phyloP scores from a whole-genome alignment of 2,113 vertebrate species.

The Phyllostomus hastatus region DNA sequence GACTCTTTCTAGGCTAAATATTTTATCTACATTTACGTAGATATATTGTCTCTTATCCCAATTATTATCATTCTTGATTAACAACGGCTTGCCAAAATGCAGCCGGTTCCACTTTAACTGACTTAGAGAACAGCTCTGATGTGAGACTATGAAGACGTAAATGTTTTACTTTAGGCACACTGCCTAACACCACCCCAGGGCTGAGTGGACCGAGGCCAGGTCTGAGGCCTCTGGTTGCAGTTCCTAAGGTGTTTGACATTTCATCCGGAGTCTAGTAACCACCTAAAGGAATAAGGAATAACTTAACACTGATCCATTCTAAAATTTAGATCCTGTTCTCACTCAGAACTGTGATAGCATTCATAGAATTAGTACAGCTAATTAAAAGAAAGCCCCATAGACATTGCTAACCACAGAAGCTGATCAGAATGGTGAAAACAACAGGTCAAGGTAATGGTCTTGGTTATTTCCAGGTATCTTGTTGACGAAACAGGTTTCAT shows the following conservation, averaged over 20 bases:
- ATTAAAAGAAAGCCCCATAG: background rate
- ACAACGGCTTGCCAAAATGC: background rate
- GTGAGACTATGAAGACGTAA: background rate
- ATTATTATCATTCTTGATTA: background rate
- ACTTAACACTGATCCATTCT: background rate
- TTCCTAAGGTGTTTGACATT: background rate
- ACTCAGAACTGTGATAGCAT: background rate
- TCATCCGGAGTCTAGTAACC: background rate
- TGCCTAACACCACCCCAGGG: accelerated
- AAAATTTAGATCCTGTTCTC: background rate
- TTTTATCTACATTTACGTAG: background rate
- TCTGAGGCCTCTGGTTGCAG: background rate
- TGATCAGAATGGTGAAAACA: background rate
- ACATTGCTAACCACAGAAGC: background rate
- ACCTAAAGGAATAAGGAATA: background rate
- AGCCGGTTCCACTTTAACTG: background rate
- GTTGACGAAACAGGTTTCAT: background rate
- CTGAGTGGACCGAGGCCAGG: background rate
- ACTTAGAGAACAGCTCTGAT: background rate
- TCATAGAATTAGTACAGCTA: background rate
- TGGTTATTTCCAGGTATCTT: background rate
- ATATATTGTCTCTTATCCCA: background rate
- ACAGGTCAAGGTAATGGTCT: background rate
- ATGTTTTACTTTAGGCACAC: background rate
- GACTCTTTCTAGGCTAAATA: background rate